Conservation (phyloP, 92 coral and sea anemone genomes). For the Actinostola sp. region DNA sequence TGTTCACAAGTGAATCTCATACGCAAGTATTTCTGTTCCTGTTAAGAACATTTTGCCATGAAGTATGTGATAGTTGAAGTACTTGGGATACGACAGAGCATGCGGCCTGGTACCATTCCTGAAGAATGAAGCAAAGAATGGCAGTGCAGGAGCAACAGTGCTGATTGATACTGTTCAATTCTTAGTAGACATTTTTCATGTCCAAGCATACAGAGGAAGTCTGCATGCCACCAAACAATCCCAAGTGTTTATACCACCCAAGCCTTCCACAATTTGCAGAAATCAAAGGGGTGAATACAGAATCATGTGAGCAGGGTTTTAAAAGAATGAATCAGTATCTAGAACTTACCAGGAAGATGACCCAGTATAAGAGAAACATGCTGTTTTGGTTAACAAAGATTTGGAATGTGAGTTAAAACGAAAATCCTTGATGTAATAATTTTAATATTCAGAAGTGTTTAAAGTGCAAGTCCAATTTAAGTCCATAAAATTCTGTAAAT, state of each 20-base stretch:
- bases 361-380: constrained; percentile 55
- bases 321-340: constrained; percentile 61
- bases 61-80: constrained; percentile 34
- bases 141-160: constrained; percentile 63
- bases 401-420: constrained; percentile 44
- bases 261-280: constrained; percentile 39
- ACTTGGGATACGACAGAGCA: constrained; percentile 69
- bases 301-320: constrained; percentile 73
- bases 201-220: constrained; percentile 68
- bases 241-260: constrained; percentile 58
- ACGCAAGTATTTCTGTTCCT: constrained; percentile 70
- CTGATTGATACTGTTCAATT: constrained; percentile 51
- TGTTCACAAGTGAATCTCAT: constrained; percentile 69
- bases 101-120: constrained; percentile 69
- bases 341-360: constrained; percentile 62
- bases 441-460: no score
- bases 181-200: constrained; percentile 77
- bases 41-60: constrained; percentile 47
- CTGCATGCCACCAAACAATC: constrained; percentile 72
- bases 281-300: constrained; percentile 62
- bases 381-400: constrained; percentile 63
- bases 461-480: no score
- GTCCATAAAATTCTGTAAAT: no score
- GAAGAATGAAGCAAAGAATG: constrained; percentile 53
- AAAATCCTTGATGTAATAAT: no score